Evolutionary conservation across 1,140 invertebrate species (phyloP).

Genomic region (Vanessa atalanta): DNA sequence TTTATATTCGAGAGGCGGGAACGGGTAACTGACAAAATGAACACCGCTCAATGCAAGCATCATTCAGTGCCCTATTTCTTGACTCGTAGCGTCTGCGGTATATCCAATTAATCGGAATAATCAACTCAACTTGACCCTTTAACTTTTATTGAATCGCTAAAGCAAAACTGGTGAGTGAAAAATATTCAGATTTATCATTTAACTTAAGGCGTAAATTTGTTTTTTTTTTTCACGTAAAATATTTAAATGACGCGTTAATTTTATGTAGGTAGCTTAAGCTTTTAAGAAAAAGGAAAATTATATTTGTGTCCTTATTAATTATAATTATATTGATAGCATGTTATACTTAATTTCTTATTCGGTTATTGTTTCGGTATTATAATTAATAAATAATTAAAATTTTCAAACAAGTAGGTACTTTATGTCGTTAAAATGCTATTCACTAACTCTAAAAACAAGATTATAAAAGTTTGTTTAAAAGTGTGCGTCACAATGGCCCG

Average conservation of each 20-base stretch:
- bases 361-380: no score
- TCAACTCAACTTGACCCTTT: slow-evolving; percentile 18
- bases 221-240: no score
- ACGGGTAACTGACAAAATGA: neutral
- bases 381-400: no score
- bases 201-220: neutral
- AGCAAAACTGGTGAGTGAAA: neutral
- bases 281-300: no score
- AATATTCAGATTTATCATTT: neutral
- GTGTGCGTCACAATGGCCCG: slow-evolving; percentile 1
- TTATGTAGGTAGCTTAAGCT: no score
- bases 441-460: neutral
- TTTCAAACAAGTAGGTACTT: no score
- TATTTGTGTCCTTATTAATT: no score
- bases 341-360: no score
- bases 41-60: slow-evolving; percentile 1
- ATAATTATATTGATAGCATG: no score
- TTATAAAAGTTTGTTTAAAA: neutral
- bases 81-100: neutral
- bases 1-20: neutral
- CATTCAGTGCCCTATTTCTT: slow-evolving; percentile 12
- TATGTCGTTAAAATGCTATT: no score
- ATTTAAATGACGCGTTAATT: no score
- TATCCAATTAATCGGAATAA: slow-evolving; percentile 27
- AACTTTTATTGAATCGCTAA: neutral